These are phyloP conservation scores for Stegostoma tigrinum DNA, from an alignment of 2,113 vertebrate species.

Conservation along the genomic window DNA sequence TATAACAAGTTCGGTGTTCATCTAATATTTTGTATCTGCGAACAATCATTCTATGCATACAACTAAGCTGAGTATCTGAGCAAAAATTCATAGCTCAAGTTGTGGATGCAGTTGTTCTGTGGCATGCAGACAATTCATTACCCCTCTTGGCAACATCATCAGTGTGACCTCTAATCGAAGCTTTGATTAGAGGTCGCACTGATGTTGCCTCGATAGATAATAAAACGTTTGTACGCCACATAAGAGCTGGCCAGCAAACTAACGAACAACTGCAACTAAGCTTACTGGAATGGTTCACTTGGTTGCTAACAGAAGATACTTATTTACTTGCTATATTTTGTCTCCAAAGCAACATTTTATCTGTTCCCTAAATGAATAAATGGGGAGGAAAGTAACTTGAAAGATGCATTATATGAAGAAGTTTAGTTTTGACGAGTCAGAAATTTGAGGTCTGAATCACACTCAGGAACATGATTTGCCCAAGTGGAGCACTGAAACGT, in stretches of 20 bases:
- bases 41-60: background rate
- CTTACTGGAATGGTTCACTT: background rate
- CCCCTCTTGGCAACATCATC: too few relatives aligned
- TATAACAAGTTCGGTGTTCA: constrained; percentile 12
- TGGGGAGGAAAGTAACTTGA: background rate
- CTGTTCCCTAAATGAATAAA: background rate
- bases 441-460: background rate
- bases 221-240: too few relatives aligned
- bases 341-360: background rate
- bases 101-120: too few relatives aligned
- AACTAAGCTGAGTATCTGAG: background rate
- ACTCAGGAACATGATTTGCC: background rate
- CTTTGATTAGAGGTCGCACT: too few relatives aligned
- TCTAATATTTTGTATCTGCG: background rate
- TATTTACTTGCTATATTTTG: too few relatives aligned
- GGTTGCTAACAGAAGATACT: background rate
- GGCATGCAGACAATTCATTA: too few relatives aligned
- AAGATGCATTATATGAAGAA: background rate
- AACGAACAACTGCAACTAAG: background rate
- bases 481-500: background rate
- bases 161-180: too few relatives aligned
- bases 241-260: too few relatives aligned
- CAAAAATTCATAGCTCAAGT: too few relatives aligned
- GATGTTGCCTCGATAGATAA: too few relatives aligned
- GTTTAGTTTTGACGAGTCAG: background rate